Percentiles rank a stretch among this genome's conserved stretches.
Evolutionary conservation across 2,113 vertebrate species (phyloP).

Genomic region (Tyto alba): DNA sequence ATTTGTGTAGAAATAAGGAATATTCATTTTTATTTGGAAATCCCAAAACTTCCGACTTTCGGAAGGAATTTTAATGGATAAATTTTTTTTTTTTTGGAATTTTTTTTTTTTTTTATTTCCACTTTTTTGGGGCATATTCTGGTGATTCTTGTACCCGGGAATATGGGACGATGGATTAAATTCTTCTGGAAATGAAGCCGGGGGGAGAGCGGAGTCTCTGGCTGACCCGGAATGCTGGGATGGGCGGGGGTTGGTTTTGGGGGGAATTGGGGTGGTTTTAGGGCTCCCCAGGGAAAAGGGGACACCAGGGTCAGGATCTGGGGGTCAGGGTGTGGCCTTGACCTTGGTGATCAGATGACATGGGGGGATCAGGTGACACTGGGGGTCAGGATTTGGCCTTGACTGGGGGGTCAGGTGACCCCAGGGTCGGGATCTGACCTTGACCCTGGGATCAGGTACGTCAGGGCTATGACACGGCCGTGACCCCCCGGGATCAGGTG

Average conservation of each 20-base stretch:
- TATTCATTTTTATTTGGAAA: constrained; percentile 68
- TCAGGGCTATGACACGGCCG: no score
- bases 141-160: constrained; percentile 70
- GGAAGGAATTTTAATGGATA: constrained; percentile 62
- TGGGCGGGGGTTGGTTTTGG: no score
- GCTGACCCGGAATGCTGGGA: background rate
- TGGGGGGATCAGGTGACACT: no score
- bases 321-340: background rate
- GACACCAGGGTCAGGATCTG: no score
- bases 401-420: no score
- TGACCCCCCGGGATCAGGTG: no score
- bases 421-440: background rate
- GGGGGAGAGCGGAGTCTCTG: background rate
- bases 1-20: constrained; percentile 72
- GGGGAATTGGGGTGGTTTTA: background rate
- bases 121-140: constrained; percentile 21
- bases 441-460: background rate
- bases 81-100: background rate
- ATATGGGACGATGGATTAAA: constrained; percentile 75
- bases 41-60: constrained; percentile 50
- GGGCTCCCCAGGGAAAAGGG: background rate
- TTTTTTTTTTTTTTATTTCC: constrained; percentile 50
- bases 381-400: background rate
- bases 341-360: no score
- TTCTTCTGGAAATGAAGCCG: constrained; percentile 65